Conservation (phyloP, 2,888 invertebrate species). For the Micropterix aruncella region DNA sequence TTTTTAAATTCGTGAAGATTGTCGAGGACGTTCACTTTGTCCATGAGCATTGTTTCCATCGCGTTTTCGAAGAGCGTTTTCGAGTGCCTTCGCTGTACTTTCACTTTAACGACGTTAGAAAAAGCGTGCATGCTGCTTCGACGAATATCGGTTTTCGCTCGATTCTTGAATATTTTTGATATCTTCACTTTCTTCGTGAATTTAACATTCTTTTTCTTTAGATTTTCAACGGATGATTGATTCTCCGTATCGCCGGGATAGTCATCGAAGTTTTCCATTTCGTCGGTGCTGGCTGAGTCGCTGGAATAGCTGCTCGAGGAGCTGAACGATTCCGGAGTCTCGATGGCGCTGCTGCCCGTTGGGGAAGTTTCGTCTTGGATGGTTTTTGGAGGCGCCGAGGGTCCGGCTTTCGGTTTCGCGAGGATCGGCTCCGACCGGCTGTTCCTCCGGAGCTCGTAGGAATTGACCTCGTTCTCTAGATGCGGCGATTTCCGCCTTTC, state of each 20-base stretch:
- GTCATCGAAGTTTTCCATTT: neutral
- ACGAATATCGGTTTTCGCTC: neutral
- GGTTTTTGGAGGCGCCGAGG: neutral
- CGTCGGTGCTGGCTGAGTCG: neutral
- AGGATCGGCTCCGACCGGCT: neutral
- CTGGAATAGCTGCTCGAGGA: neutral
- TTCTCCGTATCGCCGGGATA: neutral
- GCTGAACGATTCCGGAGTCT: neutral
- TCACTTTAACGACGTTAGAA: neutral
- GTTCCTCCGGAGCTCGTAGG: neutral
- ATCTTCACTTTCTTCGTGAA: neutral
- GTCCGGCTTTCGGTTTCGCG: neutral
- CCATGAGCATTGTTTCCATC: constrained; percentile 40
- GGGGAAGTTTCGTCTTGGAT: neutral
- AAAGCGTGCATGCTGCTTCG: neutral
- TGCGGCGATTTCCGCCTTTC: neutral
- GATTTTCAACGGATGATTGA: neutral
- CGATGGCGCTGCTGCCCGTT: neutral
- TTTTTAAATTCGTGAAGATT: neutral
- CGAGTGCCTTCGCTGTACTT: neutral
- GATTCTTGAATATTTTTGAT: neutral
- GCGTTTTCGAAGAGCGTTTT: constrained; percentile 22
- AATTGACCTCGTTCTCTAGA: neutral
- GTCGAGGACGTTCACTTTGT: constrained; percentile 29
- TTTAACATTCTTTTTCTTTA: neutral